A percentile compares a stretch with the other conserved stretches of the same genome.
These are phyloP conservation scores for Archaeoteleia sp. DNA, from an alignment of 2,888 invertebrate species.

Conservation along the genomic window DNA sequence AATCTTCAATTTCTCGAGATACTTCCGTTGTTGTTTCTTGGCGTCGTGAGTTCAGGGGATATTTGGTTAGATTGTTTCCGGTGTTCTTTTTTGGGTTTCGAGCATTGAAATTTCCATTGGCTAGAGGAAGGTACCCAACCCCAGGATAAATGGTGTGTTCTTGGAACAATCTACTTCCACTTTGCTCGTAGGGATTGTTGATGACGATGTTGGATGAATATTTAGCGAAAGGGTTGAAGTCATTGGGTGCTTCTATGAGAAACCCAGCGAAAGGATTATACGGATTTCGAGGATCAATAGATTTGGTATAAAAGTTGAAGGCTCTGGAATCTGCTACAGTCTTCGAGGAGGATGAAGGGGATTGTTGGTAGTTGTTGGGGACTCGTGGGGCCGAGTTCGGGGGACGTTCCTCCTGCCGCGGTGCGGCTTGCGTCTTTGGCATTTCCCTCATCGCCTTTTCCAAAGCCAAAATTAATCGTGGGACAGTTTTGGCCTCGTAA, in stretches of 20 bases:
- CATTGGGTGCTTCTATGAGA: slow-evolving; percentile 19
- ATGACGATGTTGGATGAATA: slow-evolving; percentile 38
- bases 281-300: slow-evolving; percentile 3
- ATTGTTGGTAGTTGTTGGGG: no score
- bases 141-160: slow-evolving; percentile 45
- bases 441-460: slow-evolving; percentile 26
- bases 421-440: slow-evolving; percentile 9
- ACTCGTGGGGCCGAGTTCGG: no score
- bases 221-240: slow-evolving; percentile 39
- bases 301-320: slow-evolving; percentile 1
- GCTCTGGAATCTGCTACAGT: neutral
- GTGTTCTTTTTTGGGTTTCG: slow-evolving; percentile 1
- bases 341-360: neutral
- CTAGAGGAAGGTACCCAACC: slow-evolving; percentile 33
- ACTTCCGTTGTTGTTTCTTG: slow-evolving; percentile 14
- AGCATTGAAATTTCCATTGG: slow-evolving; percentile 1
- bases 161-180: slow-evolving; percentile 45
- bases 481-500: slow-evolving; percentile 25
- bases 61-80: slow-evolving; percentile 1
- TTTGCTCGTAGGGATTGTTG: slow-evolving; percentile 44
- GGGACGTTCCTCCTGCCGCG: slow-evolving; percentile 20
- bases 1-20: no score
- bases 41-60: neutral
- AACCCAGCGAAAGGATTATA: slow-evolving; percentile 33
- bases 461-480: slow-evolving; percentile 16